Evolutionary conservation across 2,888 invertebrate genomes (phyloP), one percentile per base, ranked within the genome.

Genomic region (Diaprepes abbreviatus): DNA sequence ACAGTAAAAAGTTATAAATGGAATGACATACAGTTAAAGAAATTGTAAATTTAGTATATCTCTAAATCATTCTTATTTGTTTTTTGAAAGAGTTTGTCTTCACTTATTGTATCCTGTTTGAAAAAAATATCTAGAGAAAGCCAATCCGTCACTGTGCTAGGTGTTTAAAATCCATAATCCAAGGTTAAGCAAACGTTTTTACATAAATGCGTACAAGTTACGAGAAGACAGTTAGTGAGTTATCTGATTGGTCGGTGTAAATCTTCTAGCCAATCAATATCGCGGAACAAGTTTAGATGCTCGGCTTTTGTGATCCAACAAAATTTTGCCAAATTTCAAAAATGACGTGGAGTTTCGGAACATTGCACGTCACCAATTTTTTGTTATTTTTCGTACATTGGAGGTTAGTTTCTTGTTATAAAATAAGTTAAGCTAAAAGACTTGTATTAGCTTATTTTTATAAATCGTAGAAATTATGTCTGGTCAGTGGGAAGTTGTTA

Each of bases 401-500:
- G 55, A 58, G 35, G 59, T 45, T 58, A 60, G 69, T 66, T 66
- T 65, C 58, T 38, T 55, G 59, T 28, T 24, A 24, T 24, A 24
- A 38, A 38, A 19, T 50, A 16, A 12, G 28, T 50, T 12, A 21
- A 43, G 21, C n/a, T 10, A 7, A 43, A 21, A 21, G 4, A 43
- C 17, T 10, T 17, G n/a, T 3, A 40, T 40, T 2, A 21, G 10
- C 48, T 14, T 2, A 7, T 16, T 50, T 24, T 24, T 50, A 28
- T 28, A 54, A n/a, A 33, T 16, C 58, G 43, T 45, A 50, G 10
- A 52, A 54, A 62, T 58, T 63, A 86, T 86, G 85, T 85, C 85
- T 76, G 88, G 88, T 79, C 89, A 91, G 84, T 91, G 91, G 91
- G 91, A 91, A 88, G 88, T 90, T 75, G 91, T 91, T 67, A 88